phyloP scores from a whole-genome alignment of 2,888 invertebrate species.

The Agrilus biguttatus region DNA sequence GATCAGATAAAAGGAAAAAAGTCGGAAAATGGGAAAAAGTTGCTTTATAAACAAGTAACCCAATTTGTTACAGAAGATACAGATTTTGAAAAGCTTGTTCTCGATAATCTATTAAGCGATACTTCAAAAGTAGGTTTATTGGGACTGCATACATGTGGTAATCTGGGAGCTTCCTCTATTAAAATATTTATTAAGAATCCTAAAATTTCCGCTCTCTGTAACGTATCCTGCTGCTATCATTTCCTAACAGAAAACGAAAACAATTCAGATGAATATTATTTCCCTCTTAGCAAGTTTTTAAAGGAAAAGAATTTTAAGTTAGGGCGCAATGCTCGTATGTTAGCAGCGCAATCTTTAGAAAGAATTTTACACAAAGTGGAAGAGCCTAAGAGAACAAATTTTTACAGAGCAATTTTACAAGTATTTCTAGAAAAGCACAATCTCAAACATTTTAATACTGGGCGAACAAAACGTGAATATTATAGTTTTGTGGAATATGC shows the following conservation, averaged over 20 bases:
- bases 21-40: constrained; percentile 9
- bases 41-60: constrained; percentile 44
- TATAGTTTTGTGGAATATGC: constrained; percentile 55
- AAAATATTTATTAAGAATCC: constrained; percentile 46
- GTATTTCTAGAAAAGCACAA: constrained; percentile 36
- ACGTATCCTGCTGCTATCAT: constrained; percentile 87
- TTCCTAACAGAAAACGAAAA: constrained; percentile 46
- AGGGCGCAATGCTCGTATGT: constrained; percentile 70
- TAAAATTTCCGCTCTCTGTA: constrained; percentile 47
- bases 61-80: constrained; percentile 45
- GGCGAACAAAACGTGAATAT: constrained; percentile 35
- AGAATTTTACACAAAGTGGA: constrained; percentile 42
- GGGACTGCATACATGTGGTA: constrained; percentile 84
- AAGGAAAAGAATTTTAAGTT: constrained; percentile 35
- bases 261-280: constrained; percentile 29
- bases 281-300: constrained; percentile 53
- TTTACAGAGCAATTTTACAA: constrained; percentile 66
- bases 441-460: constrained; percentile 18
- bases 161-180: constrained; percentile 59
- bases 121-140: constrained; percentile 38
- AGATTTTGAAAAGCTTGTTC: constrained; percentile 36
- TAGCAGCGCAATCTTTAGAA: constrained; percentile 73
- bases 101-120: constrained; percentile 32
- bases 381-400: constrained; percentile 46
- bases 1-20: constrained; percentile 9